Evolutionary conservation across 2,797 vertebrate species (phyloP), one percentile per base, ranked within the genome.

Genomic region (Gymnodraco acuticeps): DNA sequence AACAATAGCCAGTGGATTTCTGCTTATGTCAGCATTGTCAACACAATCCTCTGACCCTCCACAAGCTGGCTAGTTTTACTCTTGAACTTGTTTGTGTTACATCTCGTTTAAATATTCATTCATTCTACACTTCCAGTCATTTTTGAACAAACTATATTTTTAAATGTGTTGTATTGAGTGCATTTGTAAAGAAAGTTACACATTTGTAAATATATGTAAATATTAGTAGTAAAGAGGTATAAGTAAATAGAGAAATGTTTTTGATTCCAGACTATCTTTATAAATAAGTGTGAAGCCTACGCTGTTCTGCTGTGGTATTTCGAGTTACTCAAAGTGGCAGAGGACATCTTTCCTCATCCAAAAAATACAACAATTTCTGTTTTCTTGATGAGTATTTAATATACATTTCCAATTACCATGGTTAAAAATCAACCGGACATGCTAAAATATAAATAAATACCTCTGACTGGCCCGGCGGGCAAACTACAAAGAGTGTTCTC

Each of bases 1-100:
- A 75, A 91, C 75, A 83, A 89, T 78, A 43, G 60, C 64, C 23
- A 43, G 52, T 51, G 17, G 51, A 61, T 51, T 78, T 88, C 78
- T 83, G 76, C 69, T 67, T 80, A 64, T 75, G 69, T 71, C 55
- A 74, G 65, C 59, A 73, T 17, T 56, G 84, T 74, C 58, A 65
- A 82, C 85, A 80, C 38, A 67, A 75, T 48, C 59, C 17, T 56
- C 17, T 63, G 51, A 45, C 33, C 55, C 27, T 46, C 23, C 43
- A 59, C 20, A 9, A 51, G 48, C 85, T 64, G 27, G 14, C 15
- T 50, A 61, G 42, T 81, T 51, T 42, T 33, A 70, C 42, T 61
- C n/a, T 38, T 38, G 8, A 38, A 38, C 6, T 4, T 43, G 45
- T 64, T 76, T 65, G 23, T 16, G 48, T 51, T 52, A 55, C 60